Percentiles rank a stretch among this genome's conserved stretches.
Conservation (phyloP, 2,113 vertebrate species). For the Melanocharis versteri region DNA sequence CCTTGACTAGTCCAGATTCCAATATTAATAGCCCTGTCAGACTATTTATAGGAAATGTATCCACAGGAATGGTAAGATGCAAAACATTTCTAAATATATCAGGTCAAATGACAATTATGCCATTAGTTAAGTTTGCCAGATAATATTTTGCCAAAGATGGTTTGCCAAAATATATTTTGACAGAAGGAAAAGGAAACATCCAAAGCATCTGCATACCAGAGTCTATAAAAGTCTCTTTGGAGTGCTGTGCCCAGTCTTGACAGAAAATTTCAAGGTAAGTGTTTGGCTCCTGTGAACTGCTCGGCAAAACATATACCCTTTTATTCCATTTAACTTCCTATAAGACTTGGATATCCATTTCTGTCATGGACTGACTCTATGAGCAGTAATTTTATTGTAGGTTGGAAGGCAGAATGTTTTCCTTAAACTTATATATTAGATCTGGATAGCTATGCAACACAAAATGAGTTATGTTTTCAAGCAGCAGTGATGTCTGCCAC, state of each 20-base stretch:
- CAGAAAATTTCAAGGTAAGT: constrained; percentile 56
- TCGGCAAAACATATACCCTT: background rate
- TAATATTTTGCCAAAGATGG: constrained; percentile 40
- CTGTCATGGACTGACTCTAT: background rate
- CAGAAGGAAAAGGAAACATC: constrained; percentile 41
- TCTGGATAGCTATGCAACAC: background rate
- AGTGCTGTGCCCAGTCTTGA: constrained; percentile 27
- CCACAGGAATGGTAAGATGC: background rate
- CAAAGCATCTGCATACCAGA: constrained; percentile 25
- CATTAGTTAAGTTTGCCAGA: constrained; percentile 33
- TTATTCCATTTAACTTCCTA: background rate
- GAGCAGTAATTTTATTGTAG: background rate
- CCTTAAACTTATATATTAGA: background rate
- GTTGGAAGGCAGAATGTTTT: background rate
- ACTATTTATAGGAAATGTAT: constrained; percentile 39
- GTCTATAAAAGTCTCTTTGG: constrained; percentile 56
- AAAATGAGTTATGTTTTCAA: background rate
- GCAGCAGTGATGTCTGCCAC: background rate
- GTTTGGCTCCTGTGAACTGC: background rate
- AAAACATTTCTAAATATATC: constrained; percentile 58
- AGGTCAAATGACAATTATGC: constrained; percentile 43
- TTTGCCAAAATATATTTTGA: constrained; percentile 41
- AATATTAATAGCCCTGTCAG: constrained; percentile 15
- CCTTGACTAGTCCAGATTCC: background rate
- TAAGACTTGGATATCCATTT: background rate